A percentile compares a stretch with the other conserved stretches of the same genome.
phyloP scores from a whole-genome alignment of 2,113 vertebrate species.

The Raja brachyura region DNA sequence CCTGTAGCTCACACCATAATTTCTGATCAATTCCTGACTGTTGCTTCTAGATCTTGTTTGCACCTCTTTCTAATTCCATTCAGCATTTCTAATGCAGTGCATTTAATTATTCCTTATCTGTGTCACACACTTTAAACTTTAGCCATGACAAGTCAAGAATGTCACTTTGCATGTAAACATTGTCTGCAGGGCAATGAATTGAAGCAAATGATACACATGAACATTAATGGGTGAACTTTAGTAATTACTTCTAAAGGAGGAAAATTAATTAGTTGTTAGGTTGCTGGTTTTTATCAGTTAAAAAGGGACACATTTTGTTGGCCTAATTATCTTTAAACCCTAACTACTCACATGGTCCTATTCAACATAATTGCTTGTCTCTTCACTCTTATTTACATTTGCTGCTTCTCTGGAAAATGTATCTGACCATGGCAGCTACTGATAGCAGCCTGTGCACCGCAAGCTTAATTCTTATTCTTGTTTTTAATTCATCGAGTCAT shows the following conservation, averaged over 20 bases:
- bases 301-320: not conserved
- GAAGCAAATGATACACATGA: not conserved
- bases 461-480: not conserved
- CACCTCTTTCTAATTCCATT: not conserved
- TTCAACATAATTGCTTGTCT: not conserved
- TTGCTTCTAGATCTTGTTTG: not conserved
- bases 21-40: not conserved
- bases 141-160: not conserved
- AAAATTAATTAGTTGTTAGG: not conserved
- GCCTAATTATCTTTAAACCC: not conserved
- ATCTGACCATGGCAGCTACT: not conserved
- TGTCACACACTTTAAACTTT: not conserved
- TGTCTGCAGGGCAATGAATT: not conserved
- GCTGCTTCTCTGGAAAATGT: not conserved
- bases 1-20: not conserved
- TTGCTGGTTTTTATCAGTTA: not conserved
- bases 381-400: not conserved
- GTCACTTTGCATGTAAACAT: not conserved
- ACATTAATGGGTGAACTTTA: constrained; percentile 1
- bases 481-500: not conserved
- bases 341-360: not conserved
- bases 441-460: not conserved
- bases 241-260: constrained; percentile 10
- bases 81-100: not conserved
- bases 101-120: constrained; percentile 18